Evolutionary conservation across 1,140 invertebrate genomes (phyloP), one percentile per base, ranked within the genome.

Genomic region (Schmidtea mediterranea): DNA sequence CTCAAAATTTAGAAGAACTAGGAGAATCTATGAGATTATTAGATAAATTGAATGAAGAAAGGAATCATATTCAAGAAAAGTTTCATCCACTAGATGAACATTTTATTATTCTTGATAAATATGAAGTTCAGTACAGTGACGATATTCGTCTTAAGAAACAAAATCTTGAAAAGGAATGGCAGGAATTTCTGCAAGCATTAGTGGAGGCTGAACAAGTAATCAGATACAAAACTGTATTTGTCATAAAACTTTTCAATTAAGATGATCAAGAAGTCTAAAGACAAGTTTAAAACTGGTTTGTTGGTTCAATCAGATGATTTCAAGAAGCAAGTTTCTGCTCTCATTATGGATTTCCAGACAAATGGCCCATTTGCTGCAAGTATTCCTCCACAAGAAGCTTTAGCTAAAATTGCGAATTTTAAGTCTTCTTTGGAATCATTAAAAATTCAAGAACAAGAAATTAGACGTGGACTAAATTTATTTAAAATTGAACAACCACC

Each of bases 401-500:
- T 79, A 19, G 61, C 62, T 5, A 73, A 73, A 58, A 60, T 82
- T 12, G 64, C 63, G 39, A 62, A 67, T 18, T 74, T 75, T 47
- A 65, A 70, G 55, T 63, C 65, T 2, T 69, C 74, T 56, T 61
- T 79, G 2, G 63, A 72, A 16, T 62, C 64, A 1, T 62, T 79
- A 18, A 72, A 72, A 56, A 68, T 71, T 21, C 72, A 72, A 56
- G 77, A 80, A 58, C 66, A 68, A 46, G 61, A 71, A 45, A 65
- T 81, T 19, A 70, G 74, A 52, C 65, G 69, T 49, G 75, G 79
- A 54, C 66, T 81, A 39, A 68, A 66, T 6, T 73, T 79, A 24
- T 82, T 83, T 60, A 75, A 75, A 46, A 72, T 78, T 37, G 75
- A 72, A 55, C 70, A 75, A 36, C 74, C 75, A 21, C 75, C 76